Evolutionary conservation across 2,888 invertebrate species (phyloP).

Genomic region (Ypsolopha sequella): DNA sequence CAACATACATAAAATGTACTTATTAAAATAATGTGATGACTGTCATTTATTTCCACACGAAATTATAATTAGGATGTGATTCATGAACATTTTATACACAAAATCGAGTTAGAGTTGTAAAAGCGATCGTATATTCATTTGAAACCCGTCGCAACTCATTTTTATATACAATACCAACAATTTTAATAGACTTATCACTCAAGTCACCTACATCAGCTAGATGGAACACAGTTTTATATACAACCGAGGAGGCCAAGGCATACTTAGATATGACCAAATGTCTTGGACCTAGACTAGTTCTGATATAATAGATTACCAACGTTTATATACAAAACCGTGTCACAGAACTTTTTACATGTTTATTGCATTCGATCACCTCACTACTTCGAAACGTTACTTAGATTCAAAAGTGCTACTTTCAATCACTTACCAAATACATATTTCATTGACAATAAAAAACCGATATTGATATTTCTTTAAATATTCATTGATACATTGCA

Average conservation of each 20-base stretch:
- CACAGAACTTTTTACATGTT: conserved; percentile 35
- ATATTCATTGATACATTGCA: background rate
- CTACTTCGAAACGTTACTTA: conserved; percentile 44
- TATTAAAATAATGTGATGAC: too few relatives aligned
- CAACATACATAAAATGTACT: too few relatives aligned
- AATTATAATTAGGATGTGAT: too few relatives aligned
- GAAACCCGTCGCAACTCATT: conserved; percentile 45
- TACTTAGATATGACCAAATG: background rate
- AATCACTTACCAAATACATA: conserved; percentile 19
- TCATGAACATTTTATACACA: too few relatives aligned
- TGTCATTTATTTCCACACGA: too few relatives aligned
- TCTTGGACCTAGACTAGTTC: background rate
- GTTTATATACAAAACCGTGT: conserved; percentile 27
- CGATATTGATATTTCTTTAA: background rate
- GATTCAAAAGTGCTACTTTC: conserved; percentile 55
- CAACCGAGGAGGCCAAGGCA: background rate
- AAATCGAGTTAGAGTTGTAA: too few relatives aligned
- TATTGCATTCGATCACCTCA: conserved; percentile 60
- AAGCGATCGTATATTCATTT: conserved; percentile 1
- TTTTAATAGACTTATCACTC: conserved; percentile 63
- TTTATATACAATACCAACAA: conserved; percentile 65
- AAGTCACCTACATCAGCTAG: conserved; percentile 54
- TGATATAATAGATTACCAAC: background rate
- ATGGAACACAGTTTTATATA: conserved; percentile 27
- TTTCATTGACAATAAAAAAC: background rate